Evolutionary conservation across 2,113 vertebrate genomes (phyloP).

Genomic region (Crotalus tigris): DNA sequence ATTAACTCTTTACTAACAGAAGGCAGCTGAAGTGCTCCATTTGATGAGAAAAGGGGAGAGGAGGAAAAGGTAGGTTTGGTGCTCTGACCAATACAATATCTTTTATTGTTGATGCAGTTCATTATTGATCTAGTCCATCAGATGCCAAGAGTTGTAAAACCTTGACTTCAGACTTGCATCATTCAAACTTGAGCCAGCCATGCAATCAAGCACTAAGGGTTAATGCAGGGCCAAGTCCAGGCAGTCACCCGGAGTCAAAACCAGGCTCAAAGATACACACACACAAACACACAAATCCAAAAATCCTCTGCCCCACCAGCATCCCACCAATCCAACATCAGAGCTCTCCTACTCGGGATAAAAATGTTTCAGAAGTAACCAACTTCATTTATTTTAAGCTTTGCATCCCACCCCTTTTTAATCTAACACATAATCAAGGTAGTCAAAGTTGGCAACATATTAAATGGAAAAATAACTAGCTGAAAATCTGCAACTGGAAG

Average conservation of each 20-base stretch:
- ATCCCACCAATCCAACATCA: not conserved
- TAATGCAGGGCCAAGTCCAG: not conserved
- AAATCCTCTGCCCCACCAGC: not conserved
- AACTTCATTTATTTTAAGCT: not conserved
- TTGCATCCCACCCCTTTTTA: not conserved
- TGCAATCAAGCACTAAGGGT: not conserved
- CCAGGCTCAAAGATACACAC: not conserved
- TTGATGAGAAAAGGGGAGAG: conserved; percentile 14
- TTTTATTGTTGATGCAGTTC: conserved; percentile 41
- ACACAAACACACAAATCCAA: not conserved
- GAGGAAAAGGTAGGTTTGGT: conserved; percentile 27
- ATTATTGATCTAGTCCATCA: conserved; percentile 66
- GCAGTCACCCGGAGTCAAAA: not conserved
- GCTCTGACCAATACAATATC: conserved; percentile 31
- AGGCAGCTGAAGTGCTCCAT: not conserved
- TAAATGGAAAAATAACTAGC: not conserved
- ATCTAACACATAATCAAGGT: not conserved
- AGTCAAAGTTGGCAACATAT: not conserved
- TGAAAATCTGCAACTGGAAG: not conserved
- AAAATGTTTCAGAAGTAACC: not conserved
- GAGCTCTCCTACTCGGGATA: not conserved
- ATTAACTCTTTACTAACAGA: conserved; percentile 41
- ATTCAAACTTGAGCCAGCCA: not conserved
- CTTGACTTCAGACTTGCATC: not conserved
- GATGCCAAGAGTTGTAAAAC: conserved; percentile 54